Evolutionary conservation across 2,888 invertebrate species (phyloP), one percentile per base, ranked within the genome.

Genomic region (Leptopilina syphax): DNA sequence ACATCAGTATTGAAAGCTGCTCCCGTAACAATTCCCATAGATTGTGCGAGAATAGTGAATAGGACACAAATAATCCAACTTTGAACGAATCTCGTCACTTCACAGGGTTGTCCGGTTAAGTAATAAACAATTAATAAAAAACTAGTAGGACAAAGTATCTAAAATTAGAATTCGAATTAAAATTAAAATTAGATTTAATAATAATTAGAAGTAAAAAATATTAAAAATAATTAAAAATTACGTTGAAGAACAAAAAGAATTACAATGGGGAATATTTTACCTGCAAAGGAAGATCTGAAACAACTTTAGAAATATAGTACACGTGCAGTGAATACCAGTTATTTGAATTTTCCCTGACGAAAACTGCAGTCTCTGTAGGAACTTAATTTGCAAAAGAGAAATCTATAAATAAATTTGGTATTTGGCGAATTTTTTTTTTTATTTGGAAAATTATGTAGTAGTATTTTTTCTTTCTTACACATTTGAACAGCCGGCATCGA

Each of bases 251-350:
- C 44, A 12, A n/a, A 6, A 5, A 12, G 4, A 65, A 13, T 41
- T 41, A 12, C 24, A 27, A 24, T 50, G 3, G 3, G 1, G 9
- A 65, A 10, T 65, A 57, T 54, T 57, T 82, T 88, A 95, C 96
- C 94, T 96, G 96, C 89, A 96, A 93, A 0, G 96, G 96, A 86
- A 96, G 90, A 88, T 96, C 96, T 0, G 96, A 95, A 83, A 96
- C 90, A 6, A 96, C 94, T 91, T 96, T 96, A 0, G 96, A 95
- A n/a, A 94, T 91, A 88, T 96, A 96, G 90, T 96, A 96, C 0
- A 95, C 94, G 81, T 94, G 93, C 57, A 96, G 90, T 9, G 95
- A 94, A 89, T 96, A 96, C 96, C 96, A 96, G 89, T 95, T 95
- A 90, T 96, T 96, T 41, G 95, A 92, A 89, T 96, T 95, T 88